Evolutionary conservation across 2,888 invertebrate genomes (phyloP).

Genomic region (Anarsia innoxiella): DNA sequence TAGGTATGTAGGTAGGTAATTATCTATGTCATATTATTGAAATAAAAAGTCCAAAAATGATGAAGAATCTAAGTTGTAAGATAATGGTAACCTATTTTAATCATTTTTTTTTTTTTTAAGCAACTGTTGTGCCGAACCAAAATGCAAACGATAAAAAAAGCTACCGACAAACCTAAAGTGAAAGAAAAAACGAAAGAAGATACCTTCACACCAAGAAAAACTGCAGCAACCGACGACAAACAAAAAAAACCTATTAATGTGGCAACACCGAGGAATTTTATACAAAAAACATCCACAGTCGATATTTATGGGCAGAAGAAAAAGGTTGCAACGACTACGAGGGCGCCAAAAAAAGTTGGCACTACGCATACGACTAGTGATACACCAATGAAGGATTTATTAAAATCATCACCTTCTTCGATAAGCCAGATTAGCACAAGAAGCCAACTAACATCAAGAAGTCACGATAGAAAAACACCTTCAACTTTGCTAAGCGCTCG

Average conservation of each 20-base stretch:
- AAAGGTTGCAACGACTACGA: constrained; percentile 23
- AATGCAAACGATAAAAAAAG: constrained; percentile 2
- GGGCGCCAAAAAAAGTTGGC: constrained; percentile 41
- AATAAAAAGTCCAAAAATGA: no score
- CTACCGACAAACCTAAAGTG: neutral
- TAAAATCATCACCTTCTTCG: constrained; percentile 48
- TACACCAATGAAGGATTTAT: constrained; percentile 47
- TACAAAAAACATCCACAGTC: constrained; percentile 41
- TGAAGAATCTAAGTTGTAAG: no score
- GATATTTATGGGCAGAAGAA: constrained; percentile 55
- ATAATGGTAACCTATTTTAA: no score
- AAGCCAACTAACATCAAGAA: no score
- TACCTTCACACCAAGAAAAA: neutral
- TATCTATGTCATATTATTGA: no score
- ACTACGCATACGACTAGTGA: constrained; percentile 24
- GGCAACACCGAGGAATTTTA: constrained; percentile 44
- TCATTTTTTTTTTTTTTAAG: no score
- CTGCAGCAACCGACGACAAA: no score
- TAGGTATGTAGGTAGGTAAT: no score
- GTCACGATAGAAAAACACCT: no score
- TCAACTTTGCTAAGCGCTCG: constrained; percentile 17
- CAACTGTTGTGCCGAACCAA: no score
- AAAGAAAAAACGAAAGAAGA: constrained; percentile 5
- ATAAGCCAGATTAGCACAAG: constrained; percentile 27
- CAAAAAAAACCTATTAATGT: constrained; percentile 29